phyloP scores from a whole-genome alignment of 2,888 invertebrate genomes.

The Pecten maximus region DNA sequence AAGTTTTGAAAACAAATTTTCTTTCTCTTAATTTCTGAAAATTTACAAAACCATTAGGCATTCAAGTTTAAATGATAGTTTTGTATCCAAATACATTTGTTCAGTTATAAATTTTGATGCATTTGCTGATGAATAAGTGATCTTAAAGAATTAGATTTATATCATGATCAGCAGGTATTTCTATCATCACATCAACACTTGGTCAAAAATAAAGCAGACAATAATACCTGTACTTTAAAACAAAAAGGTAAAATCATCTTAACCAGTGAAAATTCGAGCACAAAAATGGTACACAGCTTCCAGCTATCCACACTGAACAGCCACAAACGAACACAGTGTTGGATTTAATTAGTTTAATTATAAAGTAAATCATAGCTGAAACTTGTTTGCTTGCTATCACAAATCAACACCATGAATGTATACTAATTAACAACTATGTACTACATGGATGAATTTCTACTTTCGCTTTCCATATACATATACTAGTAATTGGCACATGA shows the following conservation, averaged over 20 bases:
- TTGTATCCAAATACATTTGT: not conserved
- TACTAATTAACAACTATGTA: not conserved
- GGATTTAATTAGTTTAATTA: not conserved
- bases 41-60: not conserved
- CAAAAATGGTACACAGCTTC: not conserved
- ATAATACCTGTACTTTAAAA: not conserved
- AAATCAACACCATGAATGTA: not conserved
- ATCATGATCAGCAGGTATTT: not conserved
- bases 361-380: not conserved
- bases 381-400: not conserved
- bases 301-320: not conserved
- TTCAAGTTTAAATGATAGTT: not conserved
- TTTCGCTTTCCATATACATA: conserved; percentile 17
- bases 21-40: not conserved
- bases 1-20: too few relatives aligned
- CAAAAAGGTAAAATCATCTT: not conserved
- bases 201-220: not conserved
- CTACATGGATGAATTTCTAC: conserved; percentile 15
- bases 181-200: not conserved
- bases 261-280: not conserved
- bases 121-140: not conserved
- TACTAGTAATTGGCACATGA: conserved; percentile 15
- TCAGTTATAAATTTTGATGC: not conserved
- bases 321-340: not conserved
- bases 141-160: too few relatives aligned